Conservation (phyloP, 2,113 vertebrate species). For the Kobus ellipsiprymnus region DNA sequence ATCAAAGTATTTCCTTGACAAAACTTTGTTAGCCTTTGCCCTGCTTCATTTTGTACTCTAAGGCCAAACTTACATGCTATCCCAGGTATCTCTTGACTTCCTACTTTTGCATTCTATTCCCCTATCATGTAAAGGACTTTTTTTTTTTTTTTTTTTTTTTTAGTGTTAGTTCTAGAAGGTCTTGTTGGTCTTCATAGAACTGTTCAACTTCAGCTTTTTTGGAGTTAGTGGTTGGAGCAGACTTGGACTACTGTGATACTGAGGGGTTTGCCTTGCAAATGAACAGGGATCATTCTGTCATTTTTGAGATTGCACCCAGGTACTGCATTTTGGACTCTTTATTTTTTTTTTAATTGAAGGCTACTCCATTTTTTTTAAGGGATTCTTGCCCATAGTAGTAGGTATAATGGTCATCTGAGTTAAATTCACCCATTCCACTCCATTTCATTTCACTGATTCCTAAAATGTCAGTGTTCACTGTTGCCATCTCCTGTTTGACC, state of each 20-base stretch:
- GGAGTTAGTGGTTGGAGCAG: background rate
- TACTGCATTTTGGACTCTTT: background rate
- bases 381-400: background rate
- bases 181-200: background rate
- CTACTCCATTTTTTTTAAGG: background rate
- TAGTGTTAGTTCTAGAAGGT: background rate
- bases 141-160: background rate
- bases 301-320: background rate
- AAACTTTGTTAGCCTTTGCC: background rate
- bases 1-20: background rate
- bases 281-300: background rate
- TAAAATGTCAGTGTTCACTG: background rate
- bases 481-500: background rate
- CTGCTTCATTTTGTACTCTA: background rate
- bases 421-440: background rate
- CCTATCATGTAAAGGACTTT: background rate
- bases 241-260: background rate
- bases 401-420: background rate
- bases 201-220: background rate
- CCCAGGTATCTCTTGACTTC: background rate
- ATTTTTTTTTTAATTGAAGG: background rate
- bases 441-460: background rate
- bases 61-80: background rate
- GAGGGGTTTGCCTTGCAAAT: background rate
- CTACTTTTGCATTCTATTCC: background rate